Evolutionary conservation across 1,140 invertebrate species (phyloP), one percentile per base, ranked within the genome.

Genomic region (Drosophila kanapiae): DNA sequence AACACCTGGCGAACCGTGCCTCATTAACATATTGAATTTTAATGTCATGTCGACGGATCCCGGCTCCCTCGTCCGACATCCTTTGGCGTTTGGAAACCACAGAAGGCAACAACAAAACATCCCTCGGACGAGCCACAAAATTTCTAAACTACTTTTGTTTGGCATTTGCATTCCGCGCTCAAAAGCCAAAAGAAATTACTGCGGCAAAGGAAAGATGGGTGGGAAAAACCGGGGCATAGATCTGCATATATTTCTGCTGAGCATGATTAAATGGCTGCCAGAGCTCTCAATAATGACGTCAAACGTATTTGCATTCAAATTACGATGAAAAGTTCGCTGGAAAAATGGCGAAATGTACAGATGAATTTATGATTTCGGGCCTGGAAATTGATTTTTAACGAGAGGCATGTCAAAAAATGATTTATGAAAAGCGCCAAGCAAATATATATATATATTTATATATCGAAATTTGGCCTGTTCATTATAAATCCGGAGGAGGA

Each of bases 11-110:
- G 65, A 69, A 69, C 75, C 64, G 40, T 60, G 33, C 29, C 82
- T 86, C 82, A 85, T 85, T 85, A 85, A 85, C 82, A 85, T 85
- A 85, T 85, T 85, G 82, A 85, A 85, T 85, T 85, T 82, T 79
- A 85, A 85, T 85, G 82, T 78, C 82, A 82, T 78, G 75, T 78
- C 78, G 74, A 62, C 58, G 49, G 57, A 65, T 71, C 29, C 57
- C 31, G 57, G 40, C 4, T 33, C 42, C 33, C 33, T 47, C 3
- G 23, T 1, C 40, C 8, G 7, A 27, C 42, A 58, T 48, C 29
- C 33, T 45, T 35, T 56, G 16, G 14, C 53, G 43, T 18, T 49
- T 13, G 18, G 33, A 68, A 77, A 43, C 72, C 72, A 63, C 70
- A 75, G 31, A 59, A 48, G 43, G 33, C 35, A 23, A 23, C 23